phyloP scores from a whole-genome alignment of 2,113 vertebrate genomes.

The Elachura formosa region DNA sequence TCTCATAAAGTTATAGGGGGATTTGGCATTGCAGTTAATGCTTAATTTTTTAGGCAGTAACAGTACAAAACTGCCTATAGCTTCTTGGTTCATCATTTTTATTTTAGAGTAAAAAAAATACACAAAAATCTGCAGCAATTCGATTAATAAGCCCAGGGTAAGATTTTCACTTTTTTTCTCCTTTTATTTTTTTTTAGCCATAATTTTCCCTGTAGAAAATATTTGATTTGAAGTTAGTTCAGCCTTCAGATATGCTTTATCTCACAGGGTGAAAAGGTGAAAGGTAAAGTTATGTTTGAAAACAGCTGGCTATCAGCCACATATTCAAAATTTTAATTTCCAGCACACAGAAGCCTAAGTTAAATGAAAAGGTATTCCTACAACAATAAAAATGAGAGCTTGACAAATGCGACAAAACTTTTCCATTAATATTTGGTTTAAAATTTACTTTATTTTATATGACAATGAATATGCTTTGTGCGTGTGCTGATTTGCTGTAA shows the following conservation, averaged over 20 bases:
- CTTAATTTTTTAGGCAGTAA: background rate
- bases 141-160: background rate
- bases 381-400: background rate
- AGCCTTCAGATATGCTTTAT: background rate
- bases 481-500: background rate
- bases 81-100: background rate
- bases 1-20: background rate
- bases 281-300: background rate
- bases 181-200: background rate
- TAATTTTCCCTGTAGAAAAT: background rate
- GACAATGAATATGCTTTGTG: background rate
- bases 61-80: background rate
- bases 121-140: background rate
- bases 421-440: background rate
- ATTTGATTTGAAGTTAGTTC: background rate
- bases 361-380: background rate
- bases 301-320: background rate
- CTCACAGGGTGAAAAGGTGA: background rate
- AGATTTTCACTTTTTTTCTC: background rate
- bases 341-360: background rate
- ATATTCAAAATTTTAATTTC: background rate
- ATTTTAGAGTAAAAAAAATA: background rate
- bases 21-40: background rate
- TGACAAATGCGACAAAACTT: background rate
- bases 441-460: background rate